Base-by-base conservation (phyloP, 2,888 invertebrate species). In the Rhimphoctona megacephalus region DNA sequence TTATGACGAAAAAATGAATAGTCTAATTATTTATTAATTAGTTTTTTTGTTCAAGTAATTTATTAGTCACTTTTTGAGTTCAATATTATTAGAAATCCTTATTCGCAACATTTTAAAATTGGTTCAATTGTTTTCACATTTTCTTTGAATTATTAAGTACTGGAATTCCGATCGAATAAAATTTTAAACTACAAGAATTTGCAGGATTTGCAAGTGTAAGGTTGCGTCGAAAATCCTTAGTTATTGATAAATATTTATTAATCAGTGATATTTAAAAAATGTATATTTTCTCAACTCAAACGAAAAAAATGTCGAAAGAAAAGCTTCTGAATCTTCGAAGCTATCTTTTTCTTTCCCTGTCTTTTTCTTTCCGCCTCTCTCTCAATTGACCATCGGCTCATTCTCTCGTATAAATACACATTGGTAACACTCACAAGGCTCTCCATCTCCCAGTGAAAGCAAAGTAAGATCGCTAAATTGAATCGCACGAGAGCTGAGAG, bases 381-480 rank as follows among this genome's bases (percentile, higher is more conserved):
- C 22, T 30, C 76, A 46, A 76, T 76, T 22, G n/a, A 76, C 46
- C 39, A 25, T 39, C 54, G 52, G 57, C 19, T 64, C 4, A 66
- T 81, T 81, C 67, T 46, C 54, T 66, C 57, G 54, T n/a, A 66
- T 67, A 81, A 81, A 81, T 67, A 74, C 30, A 74, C 73, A 74
- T 76, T 30, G 66, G 43, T 57, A 74, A 76, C 43, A 22, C 61
- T 73, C 66, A 30, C 9, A 39, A 69, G 76, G 14, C 66, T 70
- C 69, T 78, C 73, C n/a, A 73, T 81, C 66, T 67, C 22, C 33
- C 70, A 73, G 81, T 73, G 81, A 83, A 86, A 83, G 83, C 81
- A 36, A 25, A 30, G 54, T 25, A 49, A 69, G 78, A 57, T 22
- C 64, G 22, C 61, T 67, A 85, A 87, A 87, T 85, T 85, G 87